Evolutionary conservation across 2,113 vertebrate species (phyloP).

Genomic region (Xiphias gladius): DNA sequence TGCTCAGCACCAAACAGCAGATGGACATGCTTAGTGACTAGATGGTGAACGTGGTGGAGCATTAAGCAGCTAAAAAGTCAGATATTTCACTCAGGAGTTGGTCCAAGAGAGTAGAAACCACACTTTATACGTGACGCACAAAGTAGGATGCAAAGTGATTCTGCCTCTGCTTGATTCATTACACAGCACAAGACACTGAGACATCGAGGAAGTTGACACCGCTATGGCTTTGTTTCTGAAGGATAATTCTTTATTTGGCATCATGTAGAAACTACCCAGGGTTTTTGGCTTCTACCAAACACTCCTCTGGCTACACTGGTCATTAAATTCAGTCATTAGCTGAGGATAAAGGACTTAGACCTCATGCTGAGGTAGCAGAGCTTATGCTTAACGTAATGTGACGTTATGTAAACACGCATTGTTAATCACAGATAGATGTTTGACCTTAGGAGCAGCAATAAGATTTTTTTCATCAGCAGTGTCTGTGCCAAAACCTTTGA

Average conservation of each 20-base stretch:
- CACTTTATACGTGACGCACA: too few species aligned
- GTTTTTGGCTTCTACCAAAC: slow-evolving; percentile 1
- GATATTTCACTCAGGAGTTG: not conserved
- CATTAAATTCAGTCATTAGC: not conserved
- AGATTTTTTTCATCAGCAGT: not conserved
- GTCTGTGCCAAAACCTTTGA: not conserved
- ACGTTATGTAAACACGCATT: not conserved
- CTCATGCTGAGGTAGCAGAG: slow-evolving; percentile 1
- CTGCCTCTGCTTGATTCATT: not conserved
- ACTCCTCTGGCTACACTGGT: not conserved
- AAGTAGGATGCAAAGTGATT: too few species aligned
- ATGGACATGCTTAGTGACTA: not conserved
- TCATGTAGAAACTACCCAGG: not conserved
- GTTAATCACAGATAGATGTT: not conserved
- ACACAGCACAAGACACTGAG: not conserved
- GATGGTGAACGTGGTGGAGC: not conserved
- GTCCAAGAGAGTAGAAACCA: too few species aligned
- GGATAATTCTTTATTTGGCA: not conserved
- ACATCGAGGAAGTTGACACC: not conserved
- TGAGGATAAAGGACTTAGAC: not conserved
- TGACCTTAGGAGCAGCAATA: not conserved
- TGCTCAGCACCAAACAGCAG: not conserved
- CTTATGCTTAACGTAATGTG: not conserved
- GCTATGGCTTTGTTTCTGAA: not conserved
- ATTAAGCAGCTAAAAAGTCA: not conserved